Percentiles rank a stretch among this genome's conserved stretches.
Evolutionary conservation across 2,888 invertebrate species (phyloP).

Genomic region (Eustalomyia histrio): DNA sequence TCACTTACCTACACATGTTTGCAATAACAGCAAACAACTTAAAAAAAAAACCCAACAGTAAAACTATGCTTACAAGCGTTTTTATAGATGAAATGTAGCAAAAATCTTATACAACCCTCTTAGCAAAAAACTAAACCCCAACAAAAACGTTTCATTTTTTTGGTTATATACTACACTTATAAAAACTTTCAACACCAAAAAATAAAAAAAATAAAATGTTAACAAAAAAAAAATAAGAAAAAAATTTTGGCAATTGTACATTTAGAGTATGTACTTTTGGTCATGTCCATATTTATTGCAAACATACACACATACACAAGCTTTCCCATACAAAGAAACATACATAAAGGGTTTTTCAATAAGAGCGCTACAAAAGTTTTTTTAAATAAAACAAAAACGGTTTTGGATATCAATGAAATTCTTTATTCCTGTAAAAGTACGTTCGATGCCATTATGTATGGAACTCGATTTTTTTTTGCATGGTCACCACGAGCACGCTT

Average conservation of each 20-base stretch:
- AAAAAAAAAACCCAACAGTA: not conserved
- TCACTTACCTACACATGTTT: no score
- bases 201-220: not conserved
- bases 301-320: not conserved
- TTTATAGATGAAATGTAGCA: conserved; percentile 31
- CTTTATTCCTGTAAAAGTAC: no score
- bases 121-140: conserved; percentile 8
- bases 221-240: conserved; percentile 10
- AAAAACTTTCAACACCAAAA: conserved; percentile 39
- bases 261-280: conserved; percentile 25
- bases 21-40: no score
- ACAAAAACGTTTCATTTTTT: not conserved
- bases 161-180: no score
- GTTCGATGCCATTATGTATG: no score
- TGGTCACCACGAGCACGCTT: no score
- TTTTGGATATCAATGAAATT: no score
- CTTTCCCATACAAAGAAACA: no score
- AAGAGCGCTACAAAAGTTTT: no score
- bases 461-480: no score
- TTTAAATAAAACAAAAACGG: no score
- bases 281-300: conserved; percentile 46
- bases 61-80: conserved; percentile 17
- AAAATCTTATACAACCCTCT: conserved; percentile 19
- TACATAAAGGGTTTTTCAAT: no score
- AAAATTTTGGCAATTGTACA: conserved; percentile 33